phyloP scores from a whole-genome alignment of 2,888 invertebrate species.

The Masnerella sp. region DNA sequence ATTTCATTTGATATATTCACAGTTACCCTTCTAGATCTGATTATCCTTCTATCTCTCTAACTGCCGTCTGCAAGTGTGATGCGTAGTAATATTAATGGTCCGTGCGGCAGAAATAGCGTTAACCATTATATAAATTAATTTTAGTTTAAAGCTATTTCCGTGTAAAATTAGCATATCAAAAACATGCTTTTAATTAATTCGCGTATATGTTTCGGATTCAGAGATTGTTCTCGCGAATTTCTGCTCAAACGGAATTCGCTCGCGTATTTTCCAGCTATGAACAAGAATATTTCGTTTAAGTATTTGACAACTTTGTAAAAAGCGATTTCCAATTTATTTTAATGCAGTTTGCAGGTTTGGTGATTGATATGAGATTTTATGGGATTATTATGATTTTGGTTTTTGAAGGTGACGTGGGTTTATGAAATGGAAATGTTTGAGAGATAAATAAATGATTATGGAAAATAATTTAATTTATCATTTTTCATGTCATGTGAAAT shows the following conservation, averaged over 20 bases:
- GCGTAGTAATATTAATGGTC: constrained; percentile 44
- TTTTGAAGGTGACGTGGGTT: no score
- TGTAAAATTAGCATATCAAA: constrained; percentile 29
- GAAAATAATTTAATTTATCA: no score
- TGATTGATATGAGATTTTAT: no score
- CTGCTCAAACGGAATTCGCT: background rate
- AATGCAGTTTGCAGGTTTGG: no score
- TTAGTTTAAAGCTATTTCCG: constrained; percentile 38
- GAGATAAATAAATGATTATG: no score
- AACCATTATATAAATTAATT: constrained; percentile 35
- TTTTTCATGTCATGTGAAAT: no score
- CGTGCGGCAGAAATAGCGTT: constrained; percentile 31
- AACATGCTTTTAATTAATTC: constrained; percentile 22
- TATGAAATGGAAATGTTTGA: no score
- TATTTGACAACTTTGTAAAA: no score
- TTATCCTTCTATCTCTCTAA: constrained; percentile 54
- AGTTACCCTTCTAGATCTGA: constrained; percentile 54
- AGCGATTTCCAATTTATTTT: no score
- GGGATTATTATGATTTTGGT: no score
- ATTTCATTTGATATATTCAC: constrained; percentile 54
- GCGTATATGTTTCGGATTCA: constrained; percentile 1
- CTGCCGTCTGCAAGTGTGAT: constrained; percentile 56
- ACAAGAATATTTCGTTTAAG: no score
- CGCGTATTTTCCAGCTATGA: no score
- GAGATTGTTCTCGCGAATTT: constrained; percentile 3